Evolutionary conservation across 2,888 invertebrate species (phyloP), one percentile per base, ranked within the genome.

Genomic region (Dendrolimus houi): DNA sequence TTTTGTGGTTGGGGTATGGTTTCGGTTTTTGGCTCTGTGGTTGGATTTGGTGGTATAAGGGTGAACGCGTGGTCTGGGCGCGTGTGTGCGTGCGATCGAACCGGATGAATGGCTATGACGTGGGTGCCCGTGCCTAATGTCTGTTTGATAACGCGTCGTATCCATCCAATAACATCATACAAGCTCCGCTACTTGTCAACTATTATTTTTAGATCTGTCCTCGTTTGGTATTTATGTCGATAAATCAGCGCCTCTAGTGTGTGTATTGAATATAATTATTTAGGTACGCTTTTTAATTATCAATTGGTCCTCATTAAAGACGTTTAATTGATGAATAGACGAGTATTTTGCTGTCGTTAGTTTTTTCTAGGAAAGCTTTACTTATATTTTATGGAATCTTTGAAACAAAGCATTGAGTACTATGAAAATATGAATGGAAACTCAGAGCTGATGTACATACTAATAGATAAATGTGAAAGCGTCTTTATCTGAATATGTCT

Each of bases 31-130:
- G 67, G 60, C 62, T 57, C 63, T 63, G 59, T 56, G 60, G 61
- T 53, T 62, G 41, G 54, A 56, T 14, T 57, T 59, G 63, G 57
- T 57, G 59, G 17, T 56, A 57, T 52, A 54, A 10, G 12, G 9
- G 12, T 9, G 55, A 58, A 47, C 42, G 56, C 53, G 60, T 55
- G 62, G 55, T 29, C 3, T 54, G 52, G 64, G 53, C 58, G 66
- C 61, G 70, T 72, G 86, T 85, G 82, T 84, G 86, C 67, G 86
- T 83, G 77, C 81, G 86, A 86, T 87, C 86, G 86, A 87, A 86
- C 72, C 69, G 71, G 74, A 88, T 89, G 89, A 88, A 89, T 89
- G 89, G 78, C 77, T 72, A 78, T 87, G 88, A 88, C 88, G 88
- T 86, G 81, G 79, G 79, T 12, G 17, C 57, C 54, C 57, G 77